Evolutionary conservation across 2,888 invertebrate species (phyloP), one percentile per base, ranked within the genome.

Genomic region (Phengaris arion): DNA sequence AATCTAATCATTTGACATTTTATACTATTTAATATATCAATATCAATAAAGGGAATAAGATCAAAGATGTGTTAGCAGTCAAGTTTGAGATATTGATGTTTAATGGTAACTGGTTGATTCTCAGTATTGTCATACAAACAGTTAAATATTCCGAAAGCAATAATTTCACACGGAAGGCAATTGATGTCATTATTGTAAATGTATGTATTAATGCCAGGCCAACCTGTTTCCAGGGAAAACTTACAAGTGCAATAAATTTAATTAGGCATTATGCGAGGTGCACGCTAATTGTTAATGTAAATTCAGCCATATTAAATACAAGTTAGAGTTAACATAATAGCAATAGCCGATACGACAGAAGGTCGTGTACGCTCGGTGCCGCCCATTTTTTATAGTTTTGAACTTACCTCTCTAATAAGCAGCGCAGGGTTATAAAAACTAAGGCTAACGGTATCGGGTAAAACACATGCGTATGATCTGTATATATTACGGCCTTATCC

Each of bases 361-460:
- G 73, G 72, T 54, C 72, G 59, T 6, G 51, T 68, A 68, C 51
- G 64, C 73, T 72, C n/a, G 35, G 73, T 80, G 80, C 80, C 80
- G 64, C 79, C 78, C 77, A 55, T 59, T 59, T 48, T 35, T 59
- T 35, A 70, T 72, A 76, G 75, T 74, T 77, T 75, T 77, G 75
- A 76, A 95, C 95, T 95, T 94, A 98, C 98, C 97, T 97, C 94
- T 98, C 98, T 81, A 98, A 92, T 80, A 96, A 90, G 89, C 96
- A 96, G 87, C 98, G 95, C 79, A 98, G 86, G 78, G 95, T 85
- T 87, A 98, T 95, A 84, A 98, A 94, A 81, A 96, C 93, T 78
- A 97, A 88, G 77, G 98, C 98, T 94, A 98, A 95, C 77, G 97
- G 97, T 88, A 98, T 92, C 75, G 98, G 97, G 90, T 95, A 96